Evolutionary conservation across 2,888 invertebrate genomes (phyloP), one percentile per base, ranked within the genome.

Genomic region (Agrochola lota): DNA sequence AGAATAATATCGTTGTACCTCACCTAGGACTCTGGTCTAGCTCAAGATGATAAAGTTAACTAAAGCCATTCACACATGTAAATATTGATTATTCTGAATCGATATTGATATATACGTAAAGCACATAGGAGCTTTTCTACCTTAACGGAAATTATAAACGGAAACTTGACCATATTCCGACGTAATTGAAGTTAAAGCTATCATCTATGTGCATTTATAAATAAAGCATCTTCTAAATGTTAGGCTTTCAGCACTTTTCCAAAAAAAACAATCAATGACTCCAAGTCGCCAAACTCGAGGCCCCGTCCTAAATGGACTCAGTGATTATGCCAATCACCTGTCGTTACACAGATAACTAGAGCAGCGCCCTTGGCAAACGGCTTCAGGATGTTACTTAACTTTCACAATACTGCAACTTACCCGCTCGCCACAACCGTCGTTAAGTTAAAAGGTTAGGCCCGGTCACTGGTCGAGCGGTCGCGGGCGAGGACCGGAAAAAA

Each of bases 281-380:
- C 12, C n/a, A 43, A 73, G 73, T n/a, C 70, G 57, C 74, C 12
- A 23, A 74, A 59, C 60, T 78, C 55, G 30, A 62, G 59, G 64
- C 78, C 66, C 15, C 62, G 67, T 63, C 63, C 79, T 73, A 80
- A 87, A 88, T 84, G 70, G 84, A 67, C 57, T 63, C 62, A 64
- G 88, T 83, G 83, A 88, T 88, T 88, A 88, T 84, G 84, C 84
- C 88, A 88, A 88, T 88, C 88, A 88, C 86, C 86, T 83, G 80
- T 71, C 86, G 81, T 89, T 88, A 84, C 78, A 77, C 81, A 84
- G 89, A 89, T 88, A 87, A 89, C 82, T 78, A 87, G 72, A 77
- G 78, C 59, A 49, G 40, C 20, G 71, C 78, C 84, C 78, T 89
- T 73, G 72, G 76, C 26, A 75, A 88, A 78, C 63, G 76, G 78